Base-by-base conservation (phyloP, 1,140 invertebrate genomes). In the Physella acuta region DNA sequence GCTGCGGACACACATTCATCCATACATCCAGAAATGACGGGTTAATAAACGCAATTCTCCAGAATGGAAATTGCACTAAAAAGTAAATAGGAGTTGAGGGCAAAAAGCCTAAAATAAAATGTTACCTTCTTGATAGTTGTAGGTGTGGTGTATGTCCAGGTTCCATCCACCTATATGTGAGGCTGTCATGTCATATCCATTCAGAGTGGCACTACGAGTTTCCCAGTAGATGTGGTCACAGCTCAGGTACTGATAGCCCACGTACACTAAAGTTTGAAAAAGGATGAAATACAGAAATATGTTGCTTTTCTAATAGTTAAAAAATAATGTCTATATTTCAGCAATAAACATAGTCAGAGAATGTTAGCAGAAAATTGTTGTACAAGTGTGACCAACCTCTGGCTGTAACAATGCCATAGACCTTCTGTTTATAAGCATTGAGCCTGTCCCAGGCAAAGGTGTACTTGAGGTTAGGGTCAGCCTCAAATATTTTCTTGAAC, bases 131-230 rank as follows among this genome's bases (percentile, higher is more conserved):
- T 97, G 94, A 89, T 97, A 96, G 81, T 98, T 98, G 84, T 98
- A 97, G 73, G 94, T 88, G 79, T 99, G 96, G 86, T 98, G 96
- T 75, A 98, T 95, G 80, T 98, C 94, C 63, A 99, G 84, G 85
- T 97, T 97, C 96, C 96, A 98, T 8, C 94, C 94, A 1, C 95
- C 95, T 28, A 98, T 96, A 81, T 97, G 94, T 0, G 94, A 95
- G 39, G 97, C 97, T 62, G 92, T 93, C 91, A 98, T 94, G 81
- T 98, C 95, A 79, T 96, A 94, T 2, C 95, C 96, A 76, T 93
- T 94, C 37, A 98, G 83, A 80, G 95, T 96, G 0, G 94, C 96
- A 3, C 93, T 96, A 81, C 97, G 93, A 2, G 94, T 92, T 81
- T 96, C 94, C 95, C 95, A 98, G 75, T 97, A 94, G 20, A 95